Evolutionary conservation across 2,888 invertebrate species (phyloP).

Genomic region (Sesia apiformis): DNA sequence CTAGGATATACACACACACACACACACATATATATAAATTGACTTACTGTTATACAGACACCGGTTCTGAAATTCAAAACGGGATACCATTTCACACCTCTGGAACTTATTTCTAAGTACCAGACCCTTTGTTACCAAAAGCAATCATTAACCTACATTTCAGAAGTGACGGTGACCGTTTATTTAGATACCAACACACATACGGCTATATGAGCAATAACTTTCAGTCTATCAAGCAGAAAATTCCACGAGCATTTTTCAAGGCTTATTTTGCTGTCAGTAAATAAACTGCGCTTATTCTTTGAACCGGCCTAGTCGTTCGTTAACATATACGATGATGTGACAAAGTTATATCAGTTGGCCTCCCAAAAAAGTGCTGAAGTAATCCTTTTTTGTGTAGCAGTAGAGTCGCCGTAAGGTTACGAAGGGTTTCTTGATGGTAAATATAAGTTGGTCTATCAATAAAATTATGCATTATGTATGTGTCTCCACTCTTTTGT

Average conservation of each 20-base stretch:
- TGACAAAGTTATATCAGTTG: background rate
- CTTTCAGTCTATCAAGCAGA: background rate
- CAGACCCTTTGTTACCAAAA: background rate
- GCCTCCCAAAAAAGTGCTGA: background rate
- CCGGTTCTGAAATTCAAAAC: too few species aligned
- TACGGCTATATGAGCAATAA: background rate
- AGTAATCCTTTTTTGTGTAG: background rate
- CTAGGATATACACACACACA: too few species aligned
- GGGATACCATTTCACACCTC: too few species aligned
- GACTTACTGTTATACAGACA: too few species aligned
- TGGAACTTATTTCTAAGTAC: too few species aligned
- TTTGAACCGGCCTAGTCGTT: conserved; percentile 25
- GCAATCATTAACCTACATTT: background rate
- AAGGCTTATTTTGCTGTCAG: conserved; percentile 21
- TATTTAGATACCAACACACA: background rate
- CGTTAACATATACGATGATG: conserved; percentile 15
- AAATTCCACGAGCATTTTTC: conserved; percentile 11
- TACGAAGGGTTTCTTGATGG: background rate
- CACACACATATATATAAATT: too few species aligned
- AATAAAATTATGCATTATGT: background rate
- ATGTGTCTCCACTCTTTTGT: background rate
- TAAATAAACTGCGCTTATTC: conserved; percentile 15
- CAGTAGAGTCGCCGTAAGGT: background rate
- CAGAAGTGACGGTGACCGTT: background rate
- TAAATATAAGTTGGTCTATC: background rate